Evolutionary conservation across 2,888 invertebrate genomes (phyloP), one percentile per base, ranked within the genome.

Genomic region (Andrena camellia): DNA sequence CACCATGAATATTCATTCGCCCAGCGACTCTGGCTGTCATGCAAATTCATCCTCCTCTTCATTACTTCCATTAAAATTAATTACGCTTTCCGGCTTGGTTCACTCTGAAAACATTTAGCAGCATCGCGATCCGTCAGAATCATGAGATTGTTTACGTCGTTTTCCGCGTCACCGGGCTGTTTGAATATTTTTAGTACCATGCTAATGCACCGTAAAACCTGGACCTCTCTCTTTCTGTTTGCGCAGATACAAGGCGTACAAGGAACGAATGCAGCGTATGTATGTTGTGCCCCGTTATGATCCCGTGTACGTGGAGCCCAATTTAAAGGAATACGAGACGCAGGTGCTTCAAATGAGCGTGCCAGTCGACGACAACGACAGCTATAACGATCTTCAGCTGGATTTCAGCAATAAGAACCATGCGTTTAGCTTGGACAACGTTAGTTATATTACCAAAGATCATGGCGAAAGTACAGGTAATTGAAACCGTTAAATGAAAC

Each of bases 301-400:
- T 93, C 93, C 93, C 20, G 95, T 96, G 48, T 94, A 97, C 95
- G 94, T 96, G 10, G 97, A 97, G 90, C 97, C 98, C 33, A 97
- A 97, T 91, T 95, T 98, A 62, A 98, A 98, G 89, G 97, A 99
- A 94, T 99, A 99, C 94, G 99, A 99, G 94, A 99, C 98, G 0
- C 99, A 99, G 96, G 97, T 98, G 59, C 95, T 98, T 2, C 98
- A 98, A 87, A 98, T 98, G 98, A 97, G 98, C 84, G 98, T 98
- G 2, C 97, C 97, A 0, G 96, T 97, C 2, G 98, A 98, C 90
- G 97, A 97, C 84, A 96, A 96, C 82, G 97, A 97, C 88, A 97
- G 97, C 81, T 96, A 95, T 92, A 96, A 96, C 92, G 98, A 98
- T 92, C 93, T 98, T 50, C 98, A 98, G 92, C 94, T 98, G 75